Evolutionary conservation across 2,113 vertebrate species (phyloP), one percentile per base, ranked within the genome.

Genomic region (Lichenostomus cassidix): DNA sequence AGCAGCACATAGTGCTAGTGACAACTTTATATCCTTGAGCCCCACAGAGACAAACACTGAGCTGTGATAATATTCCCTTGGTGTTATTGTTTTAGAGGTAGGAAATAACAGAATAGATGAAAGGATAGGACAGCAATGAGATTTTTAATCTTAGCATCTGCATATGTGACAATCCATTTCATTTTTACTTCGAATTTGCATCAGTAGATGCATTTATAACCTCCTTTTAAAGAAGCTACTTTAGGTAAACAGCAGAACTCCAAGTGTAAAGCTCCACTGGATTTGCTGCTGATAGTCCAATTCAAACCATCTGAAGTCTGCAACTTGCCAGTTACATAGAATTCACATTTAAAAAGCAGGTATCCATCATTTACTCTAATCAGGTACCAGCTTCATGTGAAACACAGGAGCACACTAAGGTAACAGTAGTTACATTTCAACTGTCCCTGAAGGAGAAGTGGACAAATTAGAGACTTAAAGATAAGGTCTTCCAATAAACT

Each of bases 1-100:
- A 69, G 56, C 46, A 93, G 74, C 15, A 49, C 37, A 64, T 0
- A 82, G 62, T 27, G 29, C 46, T 78, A 81, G 41, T 82, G 80
- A 86, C 81, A 81, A 70, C 50, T 68, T 92, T 15, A 27, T 83
- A 83, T 80, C 86, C 73, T 85, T 85, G 52, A 92, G 83, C 59
- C 33, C 50, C 76, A 52, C 3, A 65, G 33, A 52, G 11, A 64
- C 53, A 94, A 91, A 56, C 10, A 22, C 15, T 60, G 59, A 84
- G 33, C 47, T 73, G 15, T 7, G 12, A 41, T 15, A 77, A 62
- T 22, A 80, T 7, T 88, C 76, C 47, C 75, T 65, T 47, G 28
- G 37, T 46, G 12, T 15, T 73, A 63, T 6, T 92, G 52, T 94
- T 84, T 68, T 12, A 83, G 44, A 90, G 49, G 69, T 44, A 92